Evolutionary conservation across 1,140 invertebrate species (phyloP), one percentile per base, ranked within the genome.

Genomic region (Bombus superbus): DNA sequence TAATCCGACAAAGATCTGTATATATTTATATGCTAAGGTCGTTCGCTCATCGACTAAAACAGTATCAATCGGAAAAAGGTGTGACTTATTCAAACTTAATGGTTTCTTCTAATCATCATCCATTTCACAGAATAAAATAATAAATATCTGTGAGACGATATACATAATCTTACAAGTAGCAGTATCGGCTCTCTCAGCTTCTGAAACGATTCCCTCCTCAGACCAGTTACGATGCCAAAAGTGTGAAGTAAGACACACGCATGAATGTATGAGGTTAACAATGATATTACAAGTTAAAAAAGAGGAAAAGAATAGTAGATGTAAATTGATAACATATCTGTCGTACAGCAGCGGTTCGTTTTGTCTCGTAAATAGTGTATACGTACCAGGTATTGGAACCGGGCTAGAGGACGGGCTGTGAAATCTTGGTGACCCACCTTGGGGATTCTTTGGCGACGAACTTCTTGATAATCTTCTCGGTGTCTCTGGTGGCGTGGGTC

Each of bases 401-500:
- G 96, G 96, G 94, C 96, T 97, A 62, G 96, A 97, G 88, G 96
- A 96, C 64, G 96, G 94, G 91, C 96, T 96, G 80, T 94, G 92
- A 87, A 95, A 94, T 92, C 95, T 95, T 64, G 96, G 95, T 71
- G 96, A 96, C 81, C 93, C 93, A 87, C 92, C 92, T 92, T 95
- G 95, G 22, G 96, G 95, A 94, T 95, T 95, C 90, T 96, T 96
- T 8, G 96, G 96, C 83, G 96, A 97, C 6, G 96, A 96, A 92
- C 96, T 96, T 89, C 97, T 95, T 25, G 96, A 96, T 44, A 94
- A 93, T 92, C 95, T 94, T 78, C 95, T 93, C n/a, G 97, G 97
- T n/a, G 97, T 97, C 66, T 97, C 97, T 6, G 97, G 96, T 64
- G 97, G 97, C 62, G 97, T 97, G 0, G 96, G 96, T 35, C 97